phyloP scores from a whole-genome alignment of 2,888 invertebrate species.

The Dynastes hyllus region DNA sequence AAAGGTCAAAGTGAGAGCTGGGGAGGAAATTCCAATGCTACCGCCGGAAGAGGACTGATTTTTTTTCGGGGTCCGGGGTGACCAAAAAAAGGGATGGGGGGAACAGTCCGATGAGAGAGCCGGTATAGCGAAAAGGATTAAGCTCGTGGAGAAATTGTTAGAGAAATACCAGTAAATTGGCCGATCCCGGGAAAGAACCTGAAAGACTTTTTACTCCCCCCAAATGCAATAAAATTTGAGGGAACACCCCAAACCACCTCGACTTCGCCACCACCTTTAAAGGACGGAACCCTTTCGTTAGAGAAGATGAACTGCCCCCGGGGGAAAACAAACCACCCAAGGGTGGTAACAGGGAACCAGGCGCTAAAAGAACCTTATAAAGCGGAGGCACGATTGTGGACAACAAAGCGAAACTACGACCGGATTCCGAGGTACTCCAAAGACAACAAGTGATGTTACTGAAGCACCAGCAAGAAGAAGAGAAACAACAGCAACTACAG shows the following conservation, averaged over 20 bases:
- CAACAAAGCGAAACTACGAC: neutral
- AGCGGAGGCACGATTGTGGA: neutral
- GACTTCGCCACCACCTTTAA: conserved; percentile 34
- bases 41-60: conserved; percentile 52
- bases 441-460: conserved; percentile 37
- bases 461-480: conserved; percentile 31
- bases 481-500: conserved; percentile 6
- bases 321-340: too few species aligned
- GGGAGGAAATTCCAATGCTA: conserved; percentile 41
- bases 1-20: conserved; percentile 49
- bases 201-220: too few species aligned
- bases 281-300: conserved; percentile 30
- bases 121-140: conserved; percentile 55
- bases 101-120: conserved; percentile 33
- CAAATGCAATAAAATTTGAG: too few species aligned
- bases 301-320: conserved; percentile 43
- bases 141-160: conserved; percentile 62
- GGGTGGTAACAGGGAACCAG: too few species aligned
- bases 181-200: too few species aligned
- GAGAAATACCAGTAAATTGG: conserved; percentile 64
- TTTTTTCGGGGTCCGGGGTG: conserved; percentile 53
- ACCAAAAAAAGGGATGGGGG: conserved; percentile 3
- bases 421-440: conserved; percentile 40
- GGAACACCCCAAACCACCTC: too few species aligned
- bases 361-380: neutral